A percentile compares a stretch with the other conserved stretches of the same genome.
Evolutionary conservation across 2,113 vertebrate genomes (phyloP).

Genomic region (Polypterus bichir): DNA sequence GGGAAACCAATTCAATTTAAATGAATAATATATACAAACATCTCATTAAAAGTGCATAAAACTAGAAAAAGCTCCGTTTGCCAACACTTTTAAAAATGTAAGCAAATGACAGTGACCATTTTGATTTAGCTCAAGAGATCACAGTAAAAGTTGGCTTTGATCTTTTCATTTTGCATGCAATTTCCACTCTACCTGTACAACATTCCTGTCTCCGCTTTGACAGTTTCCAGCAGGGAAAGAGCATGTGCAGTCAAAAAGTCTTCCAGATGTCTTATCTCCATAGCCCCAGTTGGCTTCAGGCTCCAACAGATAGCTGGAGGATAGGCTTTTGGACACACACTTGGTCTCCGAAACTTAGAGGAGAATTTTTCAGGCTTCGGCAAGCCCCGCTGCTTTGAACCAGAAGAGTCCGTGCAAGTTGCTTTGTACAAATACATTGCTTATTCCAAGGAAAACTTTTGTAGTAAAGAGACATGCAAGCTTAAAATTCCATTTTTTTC

Average conservation of each 20-base stretch:
- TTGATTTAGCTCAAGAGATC: too few relatives aligned
- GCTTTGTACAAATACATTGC: slow-evolving; percentile 76
- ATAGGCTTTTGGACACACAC: slow-evolving; percentile 11
- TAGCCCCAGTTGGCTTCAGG: slow-evolving; percentile 19
- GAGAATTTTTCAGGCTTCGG: slow-evolving; percentile 33
- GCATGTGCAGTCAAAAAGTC: slow-evolving; percentile 64
- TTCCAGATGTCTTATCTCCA: slow-evolving; percentile 59
- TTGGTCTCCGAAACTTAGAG: slow-evolving; percentile 29
- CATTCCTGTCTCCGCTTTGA: slow-evolving; percentile 58
- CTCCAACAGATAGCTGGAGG: slow-evolving; percentile 38
- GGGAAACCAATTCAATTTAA: too few relatives aligned
- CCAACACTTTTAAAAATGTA: too few relatives aligned
- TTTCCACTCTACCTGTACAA: slow-evolving; percentile 63
- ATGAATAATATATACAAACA: too few relatives aligned
- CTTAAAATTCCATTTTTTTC: neutral
- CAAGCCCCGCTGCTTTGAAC: slow-evolving; percentile 47
- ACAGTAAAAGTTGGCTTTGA: too few relatives aligned
- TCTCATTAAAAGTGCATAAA: too few relatives aligned
- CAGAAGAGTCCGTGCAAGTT: slow-evolving; percentile 58
- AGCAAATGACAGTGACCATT: too few relatives aligned
- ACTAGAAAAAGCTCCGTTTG: too few relatives aligned
- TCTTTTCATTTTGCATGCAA: neutral
- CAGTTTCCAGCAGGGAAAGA: slow-evolving; percentile 55
- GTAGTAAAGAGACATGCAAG: too few relatives aligned
- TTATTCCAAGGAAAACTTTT: neutral